Conservation (phyloP, 2,113 vertebrate species). For the Semicossyphus pulcher region DNA sequence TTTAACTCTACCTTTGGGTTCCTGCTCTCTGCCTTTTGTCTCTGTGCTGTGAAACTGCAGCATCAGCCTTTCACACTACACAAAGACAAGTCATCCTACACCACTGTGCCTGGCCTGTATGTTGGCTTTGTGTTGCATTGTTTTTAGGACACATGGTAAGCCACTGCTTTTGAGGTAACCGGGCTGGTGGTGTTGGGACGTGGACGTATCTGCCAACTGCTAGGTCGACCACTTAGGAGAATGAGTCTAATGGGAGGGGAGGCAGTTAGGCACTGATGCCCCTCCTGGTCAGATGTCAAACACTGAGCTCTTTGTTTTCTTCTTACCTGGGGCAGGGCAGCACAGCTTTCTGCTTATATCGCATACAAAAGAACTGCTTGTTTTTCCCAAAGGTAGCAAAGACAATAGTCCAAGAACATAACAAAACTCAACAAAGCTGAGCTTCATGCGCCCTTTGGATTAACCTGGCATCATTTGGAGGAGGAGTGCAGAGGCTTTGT, state of each 20-base stretch:
- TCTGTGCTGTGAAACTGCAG: conserved; percentile 62
- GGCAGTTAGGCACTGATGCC: conserved; percentile 8
- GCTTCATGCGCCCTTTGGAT: conserved; percentile 9
- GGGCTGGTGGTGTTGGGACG: conserved; percentile 9
- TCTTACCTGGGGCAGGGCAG: conserved; percentile 32
- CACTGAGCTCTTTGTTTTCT: conserved; percentile 61
- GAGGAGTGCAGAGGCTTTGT: conserved; percentile 1
- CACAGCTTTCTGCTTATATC: conserved; percentile 8
- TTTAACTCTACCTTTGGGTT: conserved; percentile 37
- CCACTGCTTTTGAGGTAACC: conserved; percentile 30
- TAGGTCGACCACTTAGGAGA: conserved; percentile 39
- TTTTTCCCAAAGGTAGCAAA: conserved; percentile 36
- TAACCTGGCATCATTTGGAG: conserved; percentile 31
- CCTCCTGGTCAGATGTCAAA: conserved; percentile 38
- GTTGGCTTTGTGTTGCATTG: conserved; percentile 63
- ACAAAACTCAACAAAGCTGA: conserved; percentile 19
- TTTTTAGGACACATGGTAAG: conserved; percentile 53
- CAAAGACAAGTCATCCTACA: conserved; percentile 77
- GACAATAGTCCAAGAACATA: conserved; percentile 22
- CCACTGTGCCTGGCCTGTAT: conserved; percentile 54
- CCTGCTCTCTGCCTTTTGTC: conserved; percentile 52
- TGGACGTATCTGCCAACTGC: conserved; percentile 49
- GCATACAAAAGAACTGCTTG: conserved; percentile 25
- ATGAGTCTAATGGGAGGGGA: conserved; percentile 14
- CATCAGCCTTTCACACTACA: conserved; percentile 70